phyloP scores from a whole-genome alignment of 2,888 invertebrate species.

The Perizoma affinitatum region DNA sequence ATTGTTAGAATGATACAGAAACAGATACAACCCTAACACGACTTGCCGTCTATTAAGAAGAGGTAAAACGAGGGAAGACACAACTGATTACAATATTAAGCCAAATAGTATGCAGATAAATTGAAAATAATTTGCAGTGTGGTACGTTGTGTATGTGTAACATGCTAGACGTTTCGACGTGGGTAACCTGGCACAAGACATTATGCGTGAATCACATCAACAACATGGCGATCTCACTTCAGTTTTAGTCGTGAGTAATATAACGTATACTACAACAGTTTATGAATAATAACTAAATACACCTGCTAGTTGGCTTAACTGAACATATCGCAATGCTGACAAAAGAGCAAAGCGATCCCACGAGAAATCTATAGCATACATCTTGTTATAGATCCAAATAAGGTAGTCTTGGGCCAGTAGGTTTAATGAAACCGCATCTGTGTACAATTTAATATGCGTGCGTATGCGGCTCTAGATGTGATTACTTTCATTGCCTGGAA shows the following conservation, averaged over 20 bases:
- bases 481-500: slow-evolving; percentile 79
- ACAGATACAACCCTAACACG: slow-evolving; percentile 20
- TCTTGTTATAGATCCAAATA: slow-evolving; percentile 60
- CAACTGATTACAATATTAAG: slow-evolving; percentile 32
- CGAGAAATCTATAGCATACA: slow-evolving; percentile 56
- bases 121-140: slow-evolving; percentile 50
- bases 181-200: slow-evolving; percentile 62
- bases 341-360: slow-evolving; percentile 58
- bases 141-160: slow-evolving; percentile 44
- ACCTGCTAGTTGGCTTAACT: slow-evolving; percentile 40
- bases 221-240: slow-evolving; percentile 39
- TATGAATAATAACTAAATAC: slow-evolving; percentile 39
- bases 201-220: slow-evolving; percentile 56
- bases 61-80: slow-evolving; percentile 27
- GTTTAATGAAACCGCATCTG: slow-evolving; percentile 51
- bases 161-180: slow-evolving; percentile 52
- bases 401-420: slow-evolving; percentile 57
- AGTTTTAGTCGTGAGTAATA: slow-evolving; percentile 34
- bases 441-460: slow-evolving; percentile 45
- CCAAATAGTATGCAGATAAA: slow-evolving; percentile 49
- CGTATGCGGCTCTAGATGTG: slow-evolving; percentile 48
- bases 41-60: slow-evolving; percentile 20
- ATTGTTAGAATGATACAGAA: slow-evolving; percentile 9
- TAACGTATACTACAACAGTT: slow-evolving; percentile 38
- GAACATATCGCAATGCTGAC: slow-evolving; percentile 40